Evolutionary conservation across 2,797 vertebrate genomes (phyloP).

Genomic region (Labroides dimidiatus): DNA sequence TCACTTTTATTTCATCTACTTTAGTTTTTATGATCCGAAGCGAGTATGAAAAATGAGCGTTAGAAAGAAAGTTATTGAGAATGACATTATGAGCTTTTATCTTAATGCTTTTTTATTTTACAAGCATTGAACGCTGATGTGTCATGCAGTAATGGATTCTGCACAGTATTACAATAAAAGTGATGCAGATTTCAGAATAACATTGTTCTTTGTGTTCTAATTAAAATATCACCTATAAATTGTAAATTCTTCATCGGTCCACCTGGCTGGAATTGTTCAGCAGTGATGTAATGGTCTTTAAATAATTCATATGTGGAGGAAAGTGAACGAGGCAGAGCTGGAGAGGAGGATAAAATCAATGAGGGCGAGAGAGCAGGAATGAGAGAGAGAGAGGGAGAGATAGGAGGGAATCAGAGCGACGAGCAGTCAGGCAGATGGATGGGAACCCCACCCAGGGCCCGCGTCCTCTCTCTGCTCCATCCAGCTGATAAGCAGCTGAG

Average conservation of each 20-base stretch:
- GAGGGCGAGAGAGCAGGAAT: slow-evolving; percentile 21
- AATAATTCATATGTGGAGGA: slow-evolving; percentile 81
- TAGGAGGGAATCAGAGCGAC: slow-evolving; percentile 36
- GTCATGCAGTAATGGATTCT: not conserved
- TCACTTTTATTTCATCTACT: not conserved
- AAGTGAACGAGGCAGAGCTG: slow-evolving; percentile 73
- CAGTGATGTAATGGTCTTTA: slow-evolving; percentile 80
- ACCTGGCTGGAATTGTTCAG: slow-evolving; percentile 41
- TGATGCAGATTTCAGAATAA: not conserved
- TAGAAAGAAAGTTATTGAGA: not conserved
- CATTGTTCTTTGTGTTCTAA: not conserved
- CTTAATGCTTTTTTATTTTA: not conserved
- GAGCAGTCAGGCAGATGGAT: slow-evolving; percentile 60
- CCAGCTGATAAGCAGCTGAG: slow-evolving; percentile 47
- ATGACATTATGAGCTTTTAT: not conserved
- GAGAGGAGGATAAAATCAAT: slow-evolving; percentile 68
- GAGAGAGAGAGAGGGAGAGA: slow-evolving; percentile 19
- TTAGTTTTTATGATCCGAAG: not conserved
- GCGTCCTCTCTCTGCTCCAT: slow-evolving; percentile 46
- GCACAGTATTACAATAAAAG: not conserved
- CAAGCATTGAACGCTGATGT: not conserved
- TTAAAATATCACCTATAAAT: slow-evolving; percentile 21
- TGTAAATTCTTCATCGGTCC: not conserved
- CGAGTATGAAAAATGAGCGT: not conserved
- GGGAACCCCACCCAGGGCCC: slow-evolving; percentile 70